These are phyloP conservation scores for Onchidella celtica DNA, from an alignment of 2,888 invertebrate genomes.

Conservation along the genomic window DNA sequence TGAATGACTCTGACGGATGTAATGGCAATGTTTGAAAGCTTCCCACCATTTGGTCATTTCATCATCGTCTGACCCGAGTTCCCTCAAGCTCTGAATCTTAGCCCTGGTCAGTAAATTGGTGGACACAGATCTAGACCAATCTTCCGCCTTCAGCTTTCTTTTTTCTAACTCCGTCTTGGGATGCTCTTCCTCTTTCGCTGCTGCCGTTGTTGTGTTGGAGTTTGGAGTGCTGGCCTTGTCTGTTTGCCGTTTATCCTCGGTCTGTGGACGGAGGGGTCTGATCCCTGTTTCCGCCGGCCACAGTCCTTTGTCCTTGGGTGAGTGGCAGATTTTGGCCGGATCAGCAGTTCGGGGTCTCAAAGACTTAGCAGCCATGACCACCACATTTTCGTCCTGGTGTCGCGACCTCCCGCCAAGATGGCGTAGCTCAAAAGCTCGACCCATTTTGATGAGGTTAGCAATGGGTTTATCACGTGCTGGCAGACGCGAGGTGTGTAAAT, in stretches of 20 bases:
- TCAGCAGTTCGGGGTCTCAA: constrained; percentile 45
- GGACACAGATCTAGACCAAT: constrained; percentile 48
- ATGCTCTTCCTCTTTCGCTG: constrained; percentile 17
- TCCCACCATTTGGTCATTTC: constrained; percentile 53
- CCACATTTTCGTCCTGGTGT: not conserved
- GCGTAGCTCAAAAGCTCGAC: constrained; percentile 47
- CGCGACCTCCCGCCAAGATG: constrained; percentile 30
- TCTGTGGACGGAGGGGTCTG: not conserved
- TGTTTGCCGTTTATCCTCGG: constrained; percentile 26
- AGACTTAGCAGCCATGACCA: constrained; percentile 42
- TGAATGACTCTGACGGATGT: constrained; percentile 28
- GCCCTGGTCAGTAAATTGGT: constrained; percentile 48
- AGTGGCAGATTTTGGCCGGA: constrained; percentile 28
- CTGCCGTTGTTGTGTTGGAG: not conserved
- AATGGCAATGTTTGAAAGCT: constrained; percentile 46
- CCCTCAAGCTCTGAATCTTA: constrained; percentile 45
- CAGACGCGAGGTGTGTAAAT: not conserved
- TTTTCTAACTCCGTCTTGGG: constrained; percentile 49
- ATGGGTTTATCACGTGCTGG: not conserved
- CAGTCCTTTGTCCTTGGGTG: not conserved
- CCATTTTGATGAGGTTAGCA: constrained; percentile 36
- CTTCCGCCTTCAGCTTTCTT: constrained; percentile 44
- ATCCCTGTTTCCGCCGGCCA: not conserved
- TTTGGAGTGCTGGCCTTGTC: not conserved
- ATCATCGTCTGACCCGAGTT: constrained; percentile 48